Evolutionary conservation across 1,140 invertebrate species (phyloP).

Genomic region (Pseudomyrmex gracilis): DNA sequence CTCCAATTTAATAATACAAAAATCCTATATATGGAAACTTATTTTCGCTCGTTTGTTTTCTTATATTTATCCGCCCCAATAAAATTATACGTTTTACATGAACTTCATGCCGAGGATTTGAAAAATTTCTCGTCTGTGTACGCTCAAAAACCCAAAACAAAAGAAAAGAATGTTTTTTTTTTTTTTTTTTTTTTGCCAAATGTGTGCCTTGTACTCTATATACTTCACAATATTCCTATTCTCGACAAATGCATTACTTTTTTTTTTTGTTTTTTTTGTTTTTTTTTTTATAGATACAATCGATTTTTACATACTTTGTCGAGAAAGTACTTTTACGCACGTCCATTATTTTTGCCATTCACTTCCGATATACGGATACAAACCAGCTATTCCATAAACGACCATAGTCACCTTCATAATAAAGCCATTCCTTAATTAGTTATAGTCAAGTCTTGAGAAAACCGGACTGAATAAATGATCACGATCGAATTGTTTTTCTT

Average conservation of each 20-base stretch:
- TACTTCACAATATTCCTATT: conserved; percentile 43
- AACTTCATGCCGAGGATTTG: conserved; percentile 42
- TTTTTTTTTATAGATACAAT: conserved; percentile 29
- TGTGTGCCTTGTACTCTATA: conserved; percentile 37
- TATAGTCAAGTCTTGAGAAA: conserved; percentile 59
- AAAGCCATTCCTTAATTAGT: conserved; percentile 59
- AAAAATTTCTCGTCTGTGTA: conserved; percentile 58
- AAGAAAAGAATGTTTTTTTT: conserved; percentile 30
- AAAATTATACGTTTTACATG: conserved; percentile 56
- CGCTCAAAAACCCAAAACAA: conserved; percentile 56
- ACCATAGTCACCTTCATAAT: conserved; percentile 51
- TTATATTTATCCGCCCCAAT: conserved; percentile 42
- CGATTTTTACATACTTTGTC: conserved; percentile 55
- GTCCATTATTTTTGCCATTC: conserved; percentile 50
- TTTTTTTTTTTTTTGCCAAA: conserved; percentile 14
- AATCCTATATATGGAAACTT: conserved; percentile 51
- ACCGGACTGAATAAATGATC: conserved; percentile 52
- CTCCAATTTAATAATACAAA: conserved; percentile 61
- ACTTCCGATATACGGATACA: conserved; percentile 75
- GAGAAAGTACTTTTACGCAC: conserved; percentile 61
- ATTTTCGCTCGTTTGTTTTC: conserved; percentile 45
- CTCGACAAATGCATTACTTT: conserved; percentile 56
- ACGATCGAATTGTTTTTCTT: conserved; percentile 59
- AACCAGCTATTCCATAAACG: conserved; percentile 68
- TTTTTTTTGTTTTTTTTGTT: neutral